phyloP scores from a whole-genome alignment of 2,888 invertebrate species.

The Pantelozetes paolii region DNA sequence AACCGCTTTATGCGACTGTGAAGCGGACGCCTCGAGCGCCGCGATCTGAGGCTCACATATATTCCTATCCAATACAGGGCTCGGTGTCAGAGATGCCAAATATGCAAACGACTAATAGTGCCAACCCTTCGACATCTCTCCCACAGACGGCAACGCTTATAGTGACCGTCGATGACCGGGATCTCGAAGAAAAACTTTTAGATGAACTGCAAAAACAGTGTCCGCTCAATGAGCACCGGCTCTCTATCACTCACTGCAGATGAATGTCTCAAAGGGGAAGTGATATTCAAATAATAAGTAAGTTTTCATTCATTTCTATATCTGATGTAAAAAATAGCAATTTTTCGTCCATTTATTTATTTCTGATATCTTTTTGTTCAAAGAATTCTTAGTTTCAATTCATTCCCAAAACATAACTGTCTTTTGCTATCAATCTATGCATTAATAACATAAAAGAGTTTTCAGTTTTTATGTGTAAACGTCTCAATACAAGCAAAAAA shows the following conservation, averaged over 20 bases:
- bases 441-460: neutral
- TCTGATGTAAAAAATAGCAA: no score
- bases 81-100: slow-evolving; percentile 6
- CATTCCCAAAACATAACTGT: no score
- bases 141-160: slow-evolving; percentile 33
- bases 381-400: no score
- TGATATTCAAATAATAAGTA: no score
- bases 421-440: no score
- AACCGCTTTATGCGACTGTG: slow-evolving; percentile 48
- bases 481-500: neutral
- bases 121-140: slow-evolving; percentile 2
- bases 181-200: slow-evolving; percentile 32
- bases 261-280: neutral
- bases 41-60: slow-evolving; percentile 47
- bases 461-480: neutral
- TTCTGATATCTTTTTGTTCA: no score
- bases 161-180: slow-evolving; percentile 28
- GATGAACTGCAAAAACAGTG: slow-evolving; percentile 31
- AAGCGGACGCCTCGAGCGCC: slow-evolving; percentile 48
- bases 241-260: slow-evolving; percentile 30
- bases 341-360: no score
- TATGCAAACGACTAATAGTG: slow-evolving; percentile 23
- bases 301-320: no score
- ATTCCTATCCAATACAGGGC: slow-evolving; percentile 46
- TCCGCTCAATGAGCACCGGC: slow-evolving; percentile 28